Evolutionary conservation across 2,113 vertebrate genomes (phyloP).

Genomic region (Numida meleagris): DNA sequence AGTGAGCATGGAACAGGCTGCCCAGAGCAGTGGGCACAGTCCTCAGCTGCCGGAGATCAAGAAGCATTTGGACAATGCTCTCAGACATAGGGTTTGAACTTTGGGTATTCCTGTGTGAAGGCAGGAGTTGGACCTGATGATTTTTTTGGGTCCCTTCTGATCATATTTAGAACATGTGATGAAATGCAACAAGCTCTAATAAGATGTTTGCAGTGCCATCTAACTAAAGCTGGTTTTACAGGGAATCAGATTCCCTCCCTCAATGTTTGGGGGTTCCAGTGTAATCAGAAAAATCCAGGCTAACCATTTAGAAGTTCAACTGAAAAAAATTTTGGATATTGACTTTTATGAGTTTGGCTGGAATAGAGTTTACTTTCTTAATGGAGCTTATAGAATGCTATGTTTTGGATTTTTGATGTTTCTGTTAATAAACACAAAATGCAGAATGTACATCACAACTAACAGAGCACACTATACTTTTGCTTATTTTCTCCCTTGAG

Average conservation of each 20-base stretch:
- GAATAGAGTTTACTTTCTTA: neutral
- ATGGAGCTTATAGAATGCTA: neutral
- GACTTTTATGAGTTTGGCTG: neutral
- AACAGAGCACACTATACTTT: neutral
- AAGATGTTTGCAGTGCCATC: neutral
- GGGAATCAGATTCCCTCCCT: neutral
- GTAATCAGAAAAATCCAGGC: neutral
- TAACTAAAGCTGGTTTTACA: neutral
- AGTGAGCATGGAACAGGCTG: neutral
- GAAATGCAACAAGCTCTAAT: neutral
- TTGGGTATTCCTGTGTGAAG: neutral
- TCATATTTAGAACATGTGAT: fast-evolving
- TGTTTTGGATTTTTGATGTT: neutral
- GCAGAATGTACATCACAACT: neutral
- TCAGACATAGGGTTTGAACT: neutral
- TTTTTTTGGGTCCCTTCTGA: neutral
- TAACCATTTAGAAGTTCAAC: neutral
- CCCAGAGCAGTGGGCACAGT: neutral
- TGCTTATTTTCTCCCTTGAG: neutral
- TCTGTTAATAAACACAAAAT: neutral
- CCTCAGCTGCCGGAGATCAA: neutral
- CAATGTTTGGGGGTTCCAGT: neutral
- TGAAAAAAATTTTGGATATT: neutral
- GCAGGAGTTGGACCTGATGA: neutral
- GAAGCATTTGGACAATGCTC: neutral